These are phyloP conservation scores for Huso huso DNA, from an alignment of 2,797 vertebrate genomes.

Conservation along the genomic window DNA sequence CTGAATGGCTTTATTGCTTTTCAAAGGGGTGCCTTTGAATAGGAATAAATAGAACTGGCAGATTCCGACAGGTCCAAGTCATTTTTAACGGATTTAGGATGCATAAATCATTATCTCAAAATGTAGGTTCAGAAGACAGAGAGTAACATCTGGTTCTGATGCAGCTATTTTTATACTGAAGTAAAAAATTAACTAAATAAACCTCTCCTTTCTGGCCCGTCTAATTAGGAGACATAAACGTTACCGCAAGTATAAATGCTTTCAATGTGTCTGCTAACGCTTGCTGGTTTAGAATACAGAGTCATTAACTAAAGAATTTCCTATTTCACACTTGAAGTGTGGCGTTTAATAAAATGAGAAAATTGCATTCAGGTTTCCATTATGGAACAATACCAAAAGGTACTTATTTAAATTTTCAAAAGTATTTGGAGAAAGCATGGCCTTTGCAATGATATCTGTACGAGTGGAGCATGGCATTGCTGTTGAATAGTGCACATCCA, in stretches of 20 bases:
- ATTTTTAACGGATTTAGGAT: background rate
- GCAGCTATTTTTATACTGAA: slow-evolving; percentile 7
- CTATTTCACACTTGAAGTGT: background rate
- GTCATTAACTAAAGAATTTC: slow-evolving; percentile 9
- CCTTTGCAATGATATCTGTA: background rate
- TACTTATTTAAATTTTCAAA: too few relatives aligned
- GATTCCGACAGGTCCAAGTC: background rate
- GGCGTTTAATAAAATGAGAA: background rate
- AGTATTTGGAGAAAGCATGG: too few relatives aligned
- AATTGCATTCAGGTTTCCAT: background rate
- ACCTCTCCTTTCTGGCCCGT: background rate
- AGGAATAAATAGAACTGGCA: background rate
- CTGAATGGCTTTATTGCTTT: background rate
- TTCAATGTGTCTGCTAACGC: background rate
- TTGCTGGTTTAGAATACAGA: background rate
- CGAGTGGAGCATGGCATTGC: background rate
- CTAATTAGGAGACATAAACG: slow-evolving; percentile 9
- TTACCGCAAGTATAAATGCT: background rate
- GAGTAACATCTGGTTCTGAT: slow-evolving; percentile 11
- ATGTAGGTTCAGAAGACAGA: slow-evolving; percentile 2
- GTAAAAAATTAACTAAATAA: background rate
- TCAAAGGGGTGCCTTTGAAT: background rate
- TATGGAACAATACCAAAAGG: background rate
- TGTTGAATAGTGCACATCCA: background rate
- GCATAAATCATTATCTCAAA: background rate